A percentile compares a stretch with the other conserved stretches of the same genome.
Conservation (phyloP, 2,888 invertebrate genomes). For the Lissocephala sabroskyi region DNA sequence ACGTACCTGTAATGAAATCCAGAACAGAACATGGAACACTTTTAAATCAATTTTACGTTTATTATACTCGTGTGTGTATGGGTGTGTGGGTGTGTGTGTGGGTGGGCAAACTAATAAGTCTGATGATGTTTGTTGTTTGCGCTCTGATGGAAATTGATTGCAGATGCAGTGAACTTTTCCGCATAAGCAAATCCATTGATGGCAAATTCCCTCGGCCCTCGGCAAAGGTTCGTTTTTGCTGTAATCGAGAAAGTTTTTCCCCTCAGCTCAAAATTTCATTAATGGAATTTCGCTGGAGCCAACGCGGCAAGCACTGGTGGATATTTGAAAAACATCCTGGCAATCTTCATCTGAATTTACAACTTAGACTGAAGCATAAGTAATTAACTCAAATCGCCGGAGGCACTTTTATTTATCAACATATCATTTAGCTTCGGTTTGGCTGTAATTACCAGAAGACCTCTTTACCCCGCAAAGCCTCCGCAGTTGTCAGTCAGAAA, state of each 20-base stretch:
- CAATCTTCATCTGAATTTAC: no score
- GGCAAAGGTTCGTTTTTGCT: conserved; percentile 25
- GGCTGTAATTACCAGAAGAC: no score
- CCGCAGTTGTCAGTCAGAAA: no score
- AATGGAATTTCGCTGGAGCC: no score
- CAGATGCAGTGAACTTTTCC: conserved; percentile 25
- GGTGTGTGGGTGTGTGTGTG: conserved; percentile 1
- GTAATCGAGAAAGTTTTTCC: conserved; percentile 31
- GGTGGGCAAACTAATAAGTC: not conserved
- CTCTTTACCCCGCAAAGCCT: no score
- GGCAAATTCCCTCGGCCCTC: not conserved
- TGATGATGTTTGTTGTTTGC: not conserved
- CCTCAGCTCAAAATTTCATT: conserved; percentile 29
- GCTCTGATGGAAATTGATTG: conserved; percentile 30
- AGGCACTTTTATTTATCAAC: no score
- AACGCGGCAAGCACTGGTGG: no score
- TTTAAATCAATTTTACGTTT: conserved; percentile 8
- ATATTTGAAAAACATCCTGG: no score
- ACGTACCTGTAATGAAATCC: conserved; percentile 72
- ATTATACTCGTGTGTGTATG: no score
- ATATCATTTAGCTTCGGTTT: no score
- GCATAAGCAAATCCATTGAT: conserved; percentile 20
- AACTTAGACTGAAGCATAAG: no score
- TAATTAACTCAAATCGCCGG: no score
- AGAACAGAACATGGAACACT: conserved; percentile 4